These are phyloP conservation scores for Odontocolon sp. DNA, from an alignment of 2,888 invertebrate species.

Conservation along the genomic window DNA sequence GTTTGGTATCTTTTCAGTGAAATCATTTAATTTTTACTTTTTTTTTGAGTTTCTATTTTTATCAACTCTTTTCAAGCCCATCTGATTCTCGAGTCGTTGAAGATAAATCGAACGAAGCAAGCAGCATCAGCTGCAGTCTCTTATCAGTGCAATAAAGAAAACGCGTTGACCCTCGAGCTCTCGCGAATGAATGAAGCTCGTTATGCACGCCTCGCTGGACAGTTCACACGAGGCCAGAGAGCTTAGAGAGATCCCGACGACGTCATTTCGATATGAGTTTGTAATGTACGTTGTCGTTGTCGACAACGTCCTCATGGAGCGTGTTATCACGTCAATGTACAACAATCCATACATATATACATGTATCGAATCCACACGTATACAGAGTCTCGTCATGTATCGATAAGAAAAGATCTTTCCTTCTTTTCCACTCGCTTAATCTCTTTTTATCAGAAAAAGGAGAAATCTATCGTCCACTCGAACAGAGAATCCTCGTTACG, in stretches of 20 bases:
- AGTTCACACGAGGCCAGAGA: constrained; percentile 51
- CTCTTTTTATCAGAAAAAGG: constrained; percentile 17
- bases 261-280: constrained; percentile 20
- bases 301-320: no score
- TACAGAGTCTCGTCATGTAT: not conserved
- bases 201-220: constrained; percentile 54
- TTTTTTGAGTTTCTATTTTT: not conserved
- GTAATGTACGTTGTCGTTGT: constrained; percentile 32
- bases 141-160: constrained; percentile 49
- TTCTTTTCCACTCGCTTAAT: not conserved
- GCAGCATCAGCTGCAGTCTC: constrained; percentile 26
- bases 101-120: not conserved
- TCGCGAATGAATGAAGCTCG: constrained; percentile 60
- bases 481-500: constrained; percentile 9
- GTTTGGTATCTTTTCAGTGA: no score
- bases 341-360: constrained; percentile 1
- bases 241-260: constrained; percentile 19
- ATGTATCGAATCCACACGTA: not conserved
- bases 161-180: constrained; percentile 55
- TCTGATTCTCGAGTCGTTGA: not conserved
- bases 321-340: constrained; percentile 18
- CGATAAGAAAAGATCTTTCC: constrained; percentile 8
- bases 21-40: no score
- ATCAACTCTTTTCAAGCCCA: not conserved
- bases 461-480: not conserved